Evolutionary conservation across 1,140 invertebrate species (phyloP), one percentile per base, ranked within the genome.

Genomic region (Mactra quadrangularis): DNA sequence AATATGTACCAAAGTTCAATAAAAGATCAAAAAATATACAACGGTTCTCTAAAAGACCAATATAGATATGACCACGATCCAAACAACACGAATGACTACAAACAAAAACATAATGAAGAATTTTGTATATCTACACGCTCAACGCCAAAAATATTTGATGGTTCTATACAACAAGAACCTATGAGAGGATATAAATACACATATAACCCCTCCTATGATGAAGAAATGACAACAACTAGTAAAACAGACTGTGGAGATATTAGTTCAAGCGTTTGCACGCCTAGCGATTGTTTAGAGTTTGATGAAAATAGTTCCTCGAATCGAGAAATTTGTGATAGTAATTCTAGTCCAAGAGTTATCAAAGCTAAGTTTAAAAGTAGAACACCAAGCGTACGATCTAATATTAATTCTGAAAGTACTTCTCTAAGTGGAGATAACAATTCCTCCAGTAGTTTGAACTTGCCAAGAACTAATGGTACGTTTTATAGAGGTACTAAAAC

Each of bases 171-270:
- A 11, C 60, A 29, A 22, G 77, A 70, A 19, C 38, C 25, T 4
- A 81, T 81, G 47, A 81, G 68, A 31, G 77, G 77, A 38, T 81
- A 81, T 60, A 81, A 81, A 60, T 81, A 81, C 41, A 81, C 77
- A 29, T 81, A 55, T 45, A 81, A 81, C 35, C 77, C 77, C 0
- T 70, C 62, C 3, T 81, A 68, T 50, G 77, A 81, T 31, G 76
- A 79, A n/a, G 77, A 81, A 33, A 55, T 25, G 19, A 70, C 66
- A 25, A 60, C 64, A 4, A 71, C 64, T 1, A 81, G 77, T 57
- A 57, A 33, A 60, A 66, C 3, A 17, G 75, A 78, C 0, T 31
- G 4, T 15, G 35, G 41, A n/a, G 50, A 70, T 4, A 31, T 38
- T 17, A 68, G 60, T 71, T 71, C 77, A 6, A 81, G 77, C 41